A percentile compares a stretch with the other conserved stretches of the same genome.
Conservation (phyloP, 2,888 invertebrate genomes). For the Cyclophora albipunctata region DNA sequence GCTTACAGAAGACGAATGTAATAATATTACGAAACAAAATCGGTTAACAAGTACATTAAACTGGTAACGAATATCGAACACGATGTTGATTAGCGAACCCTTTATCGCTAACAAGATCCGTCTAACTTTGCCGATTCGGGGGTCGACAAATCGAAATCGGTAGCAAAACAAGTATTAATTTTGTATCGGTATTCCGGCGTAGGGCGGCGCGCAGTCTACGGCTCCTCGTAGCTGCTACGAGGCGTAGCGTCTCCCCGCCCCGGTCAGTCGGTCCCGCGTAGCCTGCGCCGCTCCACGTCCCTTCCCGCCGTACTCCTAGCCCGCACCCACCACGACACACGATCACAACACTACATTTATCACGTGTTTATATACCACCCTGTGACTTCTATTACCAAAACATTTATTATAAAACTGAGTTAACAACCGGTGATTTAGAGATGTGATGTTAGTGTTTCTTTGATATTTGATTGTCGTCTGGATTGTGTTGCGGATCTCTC, state of each 20-base stretch:
- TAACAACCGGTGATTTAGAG: conserved; percentile 40
- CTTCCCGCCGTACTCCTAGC: conserved; percentile 24
- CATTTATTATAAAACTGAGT: conserved; percentile 23
- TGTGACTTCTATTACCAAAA: conserved; percentile 21
- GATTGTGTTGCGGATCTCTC: conserved; percentile 41
- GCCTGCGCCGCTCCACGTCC: conserved; percentile 45
- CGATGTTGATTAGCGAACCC: conserved; percentile 59
- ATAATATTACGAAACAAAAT: conserved; percentile 9
- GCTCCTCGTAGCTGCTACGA: conserved; percentile 15
- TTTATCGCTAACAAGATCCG: conserved; percentile 71
- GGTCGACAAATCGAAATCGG: conserved; percentile 73
- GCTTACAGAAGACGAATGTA: neutral
- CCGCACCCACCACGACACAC: conserved; percentile 36
- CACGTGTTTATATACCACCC: conserved; percentile 16
- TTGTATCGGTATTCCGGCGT: conserved; percentile 62
- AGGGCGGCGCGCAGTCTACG: conserved; percentile 60
- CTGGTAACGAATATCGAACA: conserved; percentile 30
- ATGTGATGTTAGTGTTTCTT: conserved; percentile 47
- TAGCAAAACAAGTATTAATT: conserved; percentile 75
- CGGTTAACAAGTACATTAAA: conserved; percentile 28
- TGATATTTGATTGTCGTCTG: conserved; percentile 42
- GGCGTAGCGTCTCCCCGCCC: conserved; percentile 44
- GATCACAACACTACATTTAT: conserved; percentile 25
- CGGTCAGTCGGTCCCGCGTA: conserved; percentile 56
- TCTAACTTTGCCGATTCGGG: conserved; percentile 68